A percentile compares a stretch with the other conserved stretches of the same genome.
These are phyloP conservation scores for Nyctibius bracteatus DNA, from an alignment of 2,113 vertebrate species.

Conservation along the genomic window DNA sequence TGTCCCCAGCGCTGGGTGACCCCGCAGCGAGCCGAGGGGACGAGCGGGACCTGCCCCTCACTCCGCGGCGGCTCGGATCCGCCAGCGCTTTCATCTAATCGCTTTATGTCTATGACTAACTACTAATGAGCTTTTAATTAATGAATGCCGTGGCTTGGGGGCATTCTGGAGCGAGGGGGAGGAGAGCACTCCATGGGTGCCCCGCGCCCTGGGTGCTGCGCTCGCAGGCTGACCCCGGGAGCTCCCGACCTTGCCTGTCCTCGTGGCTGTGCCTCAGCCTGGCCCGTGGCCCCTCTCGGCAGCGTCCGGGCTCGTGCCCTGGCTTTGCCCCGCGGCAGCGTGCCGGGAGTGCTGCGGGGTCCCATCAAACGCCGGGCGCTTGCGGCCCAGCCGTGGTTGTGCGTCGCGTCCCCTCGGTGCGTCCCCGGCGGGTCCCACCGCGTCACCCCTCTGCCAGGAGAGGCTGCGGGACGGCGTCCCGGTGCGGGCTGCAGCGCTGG, in stretches of 20 bases:
- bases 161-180: not conserved
- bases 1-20: accelerated
- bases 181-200: not conserved
- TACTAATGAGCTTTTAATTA: constrained; percentile 70
- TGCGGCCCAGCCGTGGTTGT: not conserved
- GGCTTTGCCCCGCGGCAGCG: accelerated
- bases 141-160: constrained; percentile 6
- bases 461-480: accelerated
- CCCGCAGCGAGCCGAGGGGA: not conserved
- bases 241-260: accelerated
- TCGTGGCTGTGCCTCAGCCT: accelerated
- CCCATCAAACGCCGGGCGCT: accelerated
- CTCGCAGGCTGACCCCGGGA: not conserved
- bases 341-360: accelerated
- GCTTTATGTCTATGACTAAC: not conserved
- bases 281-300: not conserved
- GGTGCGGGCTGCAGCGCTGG: accelerated
- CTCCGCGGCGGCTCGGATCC: not conserved
- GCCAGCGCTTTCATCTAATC: not conserved
- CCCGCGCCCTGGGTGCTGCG: not conserved
- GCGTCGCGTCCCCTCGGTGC: accelerated
- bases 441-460: not conserved
- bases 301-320: accelerated
- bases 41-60: accelerated
- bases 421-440: not conserved